Evolutionary conservation across 2,113 vertebrate genomes (phyloP).

Genomic region (Pterocles orientalis): DNA sequence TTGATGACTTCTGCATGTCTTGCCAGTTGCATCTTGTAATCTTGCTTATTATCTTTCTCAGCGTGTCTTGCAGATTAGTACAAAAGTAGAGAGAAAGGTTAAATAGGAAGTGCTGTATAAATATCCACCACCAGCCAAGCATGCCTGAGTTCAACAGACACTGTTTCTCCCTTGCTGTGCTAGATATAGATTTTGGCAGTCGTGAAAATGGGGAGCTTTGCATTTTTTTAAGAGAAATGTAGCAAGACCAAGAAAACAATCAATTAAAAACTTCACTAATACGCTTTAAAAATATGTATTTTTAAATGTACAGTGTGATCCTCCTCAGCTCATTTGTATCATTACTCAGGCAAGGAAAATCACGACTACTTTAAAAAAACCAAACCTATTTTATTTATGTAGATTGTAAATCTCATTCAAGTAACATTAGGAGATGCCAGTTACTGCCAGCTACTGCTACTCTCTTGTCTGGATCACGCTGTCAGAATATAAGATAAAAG

Average conservation of each 20-base stretch:
- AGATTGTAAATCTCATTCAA: not conserved
- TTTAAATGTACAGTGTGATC: not conserved
- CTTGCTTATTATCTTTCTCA: constrained; percentile 29
- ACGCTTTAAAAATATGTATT: not conserved
- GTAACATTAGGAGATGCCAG: not conserved
- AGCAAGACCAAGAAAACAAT: not conserved
- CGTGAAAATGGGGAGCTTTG: not conserved
- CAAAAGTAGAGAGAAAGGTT: constrained; percentile 41
- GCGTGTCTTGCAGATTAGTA: not conserved
- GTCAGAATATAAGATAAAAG: not conserved
- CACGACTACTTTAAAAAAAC: not conserved
- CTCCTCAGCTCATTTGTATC: not conserved
- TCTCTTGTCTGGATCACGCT: not conserved
- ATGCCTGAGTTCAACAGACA: not conserved
- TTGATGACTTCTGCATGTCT: not conserved
- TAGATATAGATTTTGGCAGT: constrained; percentile 24
- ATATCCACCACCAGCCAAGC: not conserved
- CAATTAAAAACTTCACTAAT: not conserved
- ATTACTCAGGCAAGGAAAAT: not conserved
- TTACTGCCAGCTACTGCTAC: not conserved
- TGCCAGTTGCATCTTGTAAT: not conserved
- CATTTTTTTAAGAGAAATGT: not conserved
- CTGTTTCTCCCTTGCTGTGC: not conserved
- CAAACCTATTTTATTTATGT: not conserved
- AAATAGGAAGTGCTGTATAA: not conserved